phyloP scores from a whole-genome alignment of 2,797 vertebrate genomes.

The Anableps anableps region DNA sequence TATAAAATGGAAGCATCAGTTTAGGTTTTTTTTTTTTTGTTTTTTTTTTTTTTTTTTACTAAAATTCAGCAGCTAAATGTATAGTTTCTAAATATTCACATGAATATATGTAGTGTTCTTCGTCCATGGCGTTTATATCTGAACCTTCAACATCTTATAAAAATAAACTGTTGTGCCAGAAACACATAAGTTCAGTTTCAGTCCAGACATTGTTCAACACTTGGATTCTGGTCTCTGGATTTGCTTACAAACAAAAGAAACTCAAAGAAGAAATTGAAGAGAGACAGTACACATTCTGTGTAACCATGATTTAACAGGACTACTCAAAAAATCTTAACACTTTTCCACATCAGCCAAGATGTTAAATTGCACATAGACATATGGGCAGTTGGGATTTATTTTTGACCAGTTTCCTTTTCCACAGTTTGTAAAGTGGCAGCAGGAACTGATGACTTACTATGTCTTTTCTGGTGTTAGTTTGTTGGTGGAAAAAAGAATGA shows the following conservation, averaged over 20 bases:
- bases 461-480: conserved; percentile 71
- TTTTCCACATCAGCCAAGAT: conserved; percentile 36
- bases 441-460: conserved; percentile 43
- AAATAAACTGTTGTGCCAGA: conserved; percentile 36
- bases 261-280: conserved; percentile 23
- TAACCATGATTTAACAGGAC: conserved; percentile 36
- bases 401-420: conserved; percentile 24
- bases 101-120: neutral
- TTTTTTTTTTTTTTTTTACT: conserved; percentile 1
- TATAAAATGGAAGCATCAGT: neutral
- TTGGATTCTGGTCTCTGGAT: neutral
- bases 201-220: conserved; percentile 13
- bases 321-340: conserved; percentile 39
- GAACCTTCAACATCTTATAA: conserved; percentile 28
- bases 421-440: conserved; percentile 22
- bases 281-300: conserved; percentile 28
- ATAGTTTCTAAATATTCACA: neutral
- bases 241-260: conserved; percentile 29
- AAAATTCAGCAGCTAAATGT: neutral
- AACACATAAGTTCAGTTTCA: conserved; percentile 2
- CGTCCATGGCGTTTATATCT: neutral
- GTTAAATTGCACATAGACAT: conserved; percentile 26
- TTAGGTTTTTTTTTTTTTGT: too few relatives aligned
- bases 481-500: conserved; percentile 71
- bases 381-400: conserved; percentile 22